Evolutionary conservation across 1,140 invertebrate genomes (phyloP).

Genomic region (Aricia agestis): DNA sequence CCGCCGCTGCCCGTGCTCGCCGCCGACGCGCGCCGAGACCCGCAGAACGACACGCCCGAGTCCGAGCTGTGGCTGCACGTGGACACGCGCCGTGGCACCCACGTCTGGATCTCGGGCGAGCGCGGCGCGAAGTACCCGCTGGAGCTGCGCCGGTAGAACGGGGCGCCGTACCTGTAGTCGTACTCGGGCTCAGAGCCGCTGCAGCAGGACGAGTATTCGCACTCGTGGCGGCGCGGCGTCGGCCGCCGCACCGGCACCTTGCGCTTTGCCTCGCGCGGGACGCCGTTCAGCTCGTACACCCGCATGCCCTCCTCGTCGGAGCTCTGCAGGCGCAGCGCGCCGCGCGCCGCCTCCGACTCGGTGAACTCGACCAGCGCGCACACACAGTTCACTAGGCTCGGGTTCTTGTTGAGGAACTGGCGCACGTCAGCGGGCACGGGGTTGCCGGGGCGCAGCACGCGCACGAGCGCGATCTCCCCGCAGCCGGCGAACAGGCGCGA

Average conservation of each 20-base stretch:
- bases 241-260: conserved; percentile 73
- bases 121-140: conserved; percentile 77
- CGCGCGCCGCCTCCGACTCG: conserved; percentile 88
- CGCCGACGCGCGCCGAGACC: conserved; percentile 76
- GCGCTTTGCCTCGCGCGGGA: conserved; percentile 77
- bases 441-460: conserved; percentile 90
- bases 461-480: conserved; percentile 91
- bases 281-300: conserved; percentile 78
- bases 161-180: conserved; percentile 73
- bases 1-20: conserved; percentile 76
- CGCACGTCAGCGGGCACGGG: conserved; percentile 91
- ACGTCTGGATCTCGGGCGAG: conserved; percentile 78
- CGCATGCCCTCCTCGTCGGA: conserved; percentile 68
- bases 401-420: conserved; percentile 92
- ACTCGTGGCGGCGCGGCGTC: conserved; percentile 59
- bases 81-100: conserved; percentile 79
- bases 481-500: conserved; percentile 91
- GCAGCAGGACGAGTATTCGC: conserved; percentile 79
- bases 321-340: conserved; percentile 81
- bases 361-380: conserved; percentile 94
- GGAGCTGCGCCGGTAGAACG: conserved; percentile 76
- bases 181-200: conserved; percentile 83
- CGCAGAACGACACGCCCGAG: conserved; percentile 76
- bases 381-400: conserved; percentile 88
- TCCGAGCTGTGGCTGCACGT: conserved; percentile 77